Conservation (phyloP, 2,888 invertebrate genomes). For the Clunio marinus region DNA sequence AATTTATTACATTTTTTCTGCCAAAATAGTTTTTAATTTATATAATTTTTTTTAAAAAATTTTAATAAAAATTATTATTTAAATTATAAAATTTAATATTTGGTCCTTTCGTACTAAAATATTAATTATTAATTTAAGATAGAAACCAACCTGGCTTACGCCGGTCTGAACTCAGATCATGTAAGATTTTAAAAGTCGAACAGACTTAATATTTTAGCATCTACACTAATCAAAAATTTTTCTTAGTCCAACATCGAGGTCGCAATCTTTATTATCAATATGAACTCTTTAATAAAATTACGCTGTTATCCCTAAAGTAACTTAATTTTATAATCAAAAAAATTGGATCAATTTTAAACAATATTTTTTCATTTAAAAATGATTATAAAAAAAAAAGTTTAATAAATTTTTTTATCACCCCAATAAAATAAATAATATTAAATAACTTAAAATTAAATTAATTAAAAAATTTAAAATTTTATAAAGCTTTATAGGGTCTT, state of each 20-base stretch:
- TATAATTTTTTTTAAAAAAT: constrained; percentile 46
- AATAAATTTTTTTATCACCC: constrained; percentile 61
- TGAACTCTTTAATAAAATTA: constrained; percentile 71
- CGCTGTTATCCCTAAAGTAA: constrained; percentile 84
- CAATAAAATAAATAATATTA: constrained; percentile 56
- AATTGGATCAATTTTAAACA: constrained; percentile 59
- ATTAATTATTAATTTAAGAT: constrained; percentile 60
- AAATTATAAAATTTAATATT: constrained; percentile 58
- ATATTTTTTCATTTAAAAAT: constrained; percentile 51
- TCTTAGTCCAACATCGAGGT: constrained; percentile 71
- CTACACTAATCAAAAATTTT: constrained; percentile 63
- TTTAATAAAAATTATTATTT: too few species aligned
- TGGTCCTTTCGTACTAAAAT: constrained; percentile 78
- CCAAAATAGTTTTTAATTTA: constrained; percentile 55
- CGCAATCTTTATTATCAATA: constrained; percentile 71
- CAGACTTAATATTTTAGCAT: constrained; percentile 67
- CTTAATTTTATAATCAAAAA: constrained; percentile 63
- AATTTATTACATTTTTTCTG: constrained; percentile 68
- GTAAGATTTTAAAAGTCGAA: constrained; percentile 79
- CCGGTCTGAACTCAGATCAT: constrained; percentile 87
- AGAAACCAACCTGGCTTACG: constrained; percentile 81
- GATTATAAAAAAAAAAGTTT: constrained; percentile 55
- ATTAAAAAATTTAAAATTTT: constrained; percentile 49
- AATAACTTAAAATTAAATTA: constrained; percentile 48
- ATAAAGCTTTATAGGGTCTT: constrained; percentile 75